phyloP scores from a whole-genome alignment of 2,113 vertebrate genomes.

The Pangasianodon gigas region DNA sequence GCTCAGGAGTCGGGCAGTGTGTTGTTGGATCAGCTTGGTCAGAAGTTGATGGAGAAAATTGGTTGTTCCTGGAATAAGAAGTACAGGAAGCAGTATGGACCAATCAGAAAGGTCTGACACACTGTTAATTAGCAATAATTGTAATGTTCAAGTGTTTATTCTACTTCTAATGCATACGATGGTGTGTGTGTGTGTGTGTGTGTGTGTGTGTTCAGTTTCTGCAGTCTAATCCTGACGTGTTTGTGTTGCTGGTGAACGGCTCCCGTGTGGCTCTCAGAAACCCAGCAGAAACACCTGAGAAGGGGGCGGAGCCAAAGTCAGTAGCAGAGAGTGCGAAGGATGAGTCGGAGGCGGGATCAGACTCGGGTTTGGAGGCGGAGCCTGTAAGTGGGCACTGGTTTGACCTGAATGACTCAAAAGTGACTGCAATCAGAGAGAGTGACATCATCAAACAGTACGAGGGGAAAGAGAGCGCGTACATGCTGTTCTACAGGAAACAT shows the following conservation, averaged over 20 bases:
- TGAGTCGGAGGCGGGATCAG: background rate
- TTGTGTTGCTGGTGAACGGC: constrained; percentile 79
- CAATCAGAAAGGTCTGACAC: constrained; percentile 82
- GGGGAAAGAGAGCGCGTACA: constrained; percentile 97
- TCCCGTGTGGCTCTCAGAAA: constrained; percentile 77
- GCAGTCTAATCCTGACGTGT: constrained; percentile 83
- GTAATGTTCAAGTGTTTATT: background rate
- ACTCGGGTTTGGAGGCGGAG: background rate
- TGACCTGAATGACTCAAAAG: constrained; percentile 90
- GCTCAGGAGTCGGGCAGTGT: constrained; percentile 71
- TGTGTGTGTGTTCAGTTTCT: constrained; percentile 77
- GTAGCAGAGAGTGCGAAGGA: constrained; percentile 38
- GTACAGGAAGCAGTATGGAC: constrained; percentile 83
- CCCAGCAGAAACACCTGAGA: constrained; percentile 40
- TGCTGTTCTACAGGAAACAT: constrained; percentile 93
- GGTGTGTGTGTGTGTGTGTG: constrained; percentile 6
- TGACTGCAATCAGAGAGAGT: constrained; percentile 83
- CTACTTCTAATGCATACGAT: background rate
- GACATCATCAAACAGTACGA: constrained; percentile 93
- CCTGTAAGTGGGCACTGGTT: constrained; percentile 83
- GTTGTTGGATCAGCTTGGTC: constrained; percentile 84
- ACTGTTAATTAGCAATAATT: background rate
- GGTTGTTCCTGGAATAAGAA: constrained; percentile 92
- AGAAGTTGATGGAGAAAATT: constrained; percentile 86
- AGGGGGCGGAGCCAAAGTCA: background rate